phyloP scores from a whole-genome alignment of 2,113 vertebrate genomes.

The Perca schrenkii region DNA sequence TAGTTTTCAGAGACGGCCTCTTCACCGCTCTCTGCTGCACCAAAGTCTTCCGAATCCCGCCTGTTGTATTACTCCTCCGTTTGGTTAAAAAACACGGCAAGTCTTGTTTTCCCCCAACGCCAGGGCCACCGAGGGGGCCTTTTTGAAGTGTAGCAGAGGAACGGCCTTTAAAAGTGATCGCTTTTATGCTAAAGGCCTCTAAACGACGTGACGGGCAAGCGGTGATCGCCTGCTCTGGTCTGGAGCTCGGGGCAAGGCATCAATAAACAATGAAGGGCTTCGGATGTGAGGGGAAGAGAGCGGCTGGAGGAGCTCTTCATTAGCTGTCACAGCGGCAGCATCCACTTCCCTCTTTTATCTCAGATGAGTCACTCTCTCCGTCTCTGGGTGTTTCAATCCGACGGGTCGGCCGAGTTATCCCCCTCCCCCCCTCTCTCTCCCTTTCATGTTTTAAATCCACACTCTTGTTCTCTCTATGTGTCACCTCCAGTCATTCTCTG shows the following conservation, averaged over 20 bases:
- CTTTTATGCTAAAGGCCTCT: constrained; percentile 75
- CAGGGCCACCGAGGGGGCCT: constrained; percentile 21
- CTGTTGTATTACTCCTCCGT: constrained; percentile 14
- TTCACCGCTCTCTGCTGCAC: constrained; percentile 30
- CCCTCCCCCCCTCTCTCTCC: constrained; percentile 10
- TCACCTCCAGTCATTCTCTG: constrained; percentile 73
- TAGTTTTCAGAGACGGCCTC: constrained; percentile 42
- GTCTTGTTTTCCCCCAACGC: constrained; percentile 28
- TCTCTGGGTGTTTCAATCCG: constrained; percentile 73
- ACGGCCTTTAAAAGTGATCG: constrained; percentile 50
- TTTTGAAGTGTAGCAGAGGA: constrained; percentile 43
- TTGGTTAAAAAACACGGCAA: constrained; percentile 12
- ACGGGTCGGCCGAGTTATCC: constrained; percentile 54
- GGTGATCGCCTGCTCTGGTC: constrained; percentile 69
- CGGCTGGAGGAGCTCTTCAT: constrained; percentile 77
- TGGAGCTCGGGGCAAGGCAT: constrained; percentile 71
- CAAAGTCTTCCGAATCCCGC: constrained; percentile 32
- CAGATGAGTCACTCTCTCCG: constrained; percentile 68
- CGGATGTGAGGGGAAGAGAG: constrained; percentile 64
- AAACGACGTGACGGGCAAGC: constrained; percentile 69
- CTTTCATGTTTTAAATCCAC: constrained; percentile 81
- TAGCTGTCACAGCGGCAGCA: constrained; percentile 70
- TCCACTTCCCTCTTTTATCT: constrained; percentile 78
- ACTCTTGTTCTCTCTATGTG: constrained; percentile 70
- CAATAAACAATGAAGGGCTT: constrained; percentile 82